These are phyloP conservation scores for Cebus imitator DNA, from an alignment of 2,113 vertebrate genomes.

Conservation along the genomic window DNA sequence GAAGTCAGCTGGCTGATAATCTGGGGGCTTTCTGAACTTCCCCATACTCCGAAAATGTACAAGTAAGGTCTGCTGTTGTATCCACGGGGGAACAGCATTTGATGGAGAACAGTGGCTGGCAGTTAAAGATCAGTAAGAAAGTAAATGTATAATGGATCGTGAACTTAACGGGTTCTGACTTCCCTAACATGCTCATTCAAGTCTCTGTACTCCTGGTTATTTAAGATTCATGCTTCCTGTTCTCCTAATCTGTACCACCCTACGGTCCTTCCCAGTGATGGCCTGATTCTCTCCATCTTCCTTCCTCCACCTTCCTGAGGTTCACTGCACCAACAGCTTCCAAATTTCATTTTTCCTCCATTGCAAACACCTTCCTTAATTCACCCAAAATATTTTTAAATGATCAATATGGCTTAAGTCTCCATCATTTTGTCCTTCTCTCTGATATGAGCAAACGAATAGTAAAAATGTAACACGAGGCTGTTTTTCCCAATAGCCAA, in stretches of 20 bases:
- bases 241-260: neutral
- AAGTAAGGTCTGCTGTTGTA: neutral
- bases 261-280: neutral
- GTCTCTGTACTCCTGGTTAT: neutral
- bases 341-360: neutral
- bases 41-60: neutral
- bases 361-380: constrained; percentile 9
- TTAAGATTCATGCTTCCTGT: neutral
- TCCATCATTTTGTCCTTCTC: neutral
- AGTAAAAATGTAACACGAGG: neutral
- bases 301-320: neutral
- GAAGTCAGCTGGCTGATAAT: constrained; percentile 34
- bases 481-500: neutral
- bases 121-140: constrained; percentile 23
- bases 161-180: constrained; percentile 16
- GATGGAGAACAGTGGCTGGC: neutral
- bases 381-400: neutral
- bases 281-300: neutral
- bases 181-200: neutral
- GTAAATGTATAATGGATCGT: neutral
- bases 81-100: neutral
- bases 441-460: neutral
- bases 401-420: neutral
- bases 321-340: neutral
- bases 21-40: constrained; percentile 29